Percentiles rank a stretch among this genome's conserved stretches.
phyloP scores from a whole-genome alignment of 1,140 invertebrate species.

The Stegodyphus dumicola region DNA sequence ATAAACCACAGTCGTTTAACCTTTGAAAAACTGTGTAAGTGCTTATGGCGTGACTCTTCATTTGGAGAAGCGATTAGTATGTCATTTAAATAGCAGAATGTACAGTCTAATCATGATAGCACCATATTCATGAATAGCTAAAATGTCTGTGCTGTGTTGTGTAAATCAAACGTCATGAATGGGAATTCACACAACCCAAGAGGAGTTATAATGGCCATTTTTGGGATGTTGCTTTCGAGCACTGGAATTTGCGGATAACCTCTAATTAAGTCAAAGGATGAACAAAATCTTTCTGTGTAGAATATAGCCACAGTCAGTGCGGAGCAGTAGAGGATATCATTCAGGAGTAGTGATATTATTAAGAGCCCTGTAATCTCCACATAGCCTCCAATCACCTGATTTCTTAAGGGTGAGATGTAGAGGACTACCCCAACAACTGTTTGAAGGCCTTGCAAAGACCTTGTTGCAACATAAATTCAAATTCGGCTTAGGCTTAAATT shows the following conservation, averaged over 20 bases:
- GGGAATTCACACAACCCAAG: slow-evolving; percentile 60
- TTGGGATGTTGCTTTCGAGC: slow-evolving; percentile 34
- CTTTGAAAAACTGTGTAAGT: slow-evolving; percentile 66
- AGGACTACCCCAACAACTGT: slow-evolving; percentile 63
- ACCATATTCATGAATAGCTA: slow-evolving; percentile 69
- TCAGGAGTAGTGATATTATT: slow-evolving; percentile 30
- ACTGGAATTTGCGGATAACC: slow-evolving; percentile 61
- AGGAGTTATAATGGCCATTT: slow-evolving; percentile 57
- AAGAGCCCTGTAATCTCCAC: slow-evolving; percentile 49
- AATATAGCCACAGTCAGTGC: neutral
- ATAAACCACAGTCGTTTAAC: slow-evolving; percentile 65
- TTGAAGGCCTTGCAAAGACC: slow-evolving; percentile 62
- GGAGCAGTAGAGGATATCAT: no score
- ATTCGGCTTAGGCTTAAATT: slow-evolving; percentile 54
- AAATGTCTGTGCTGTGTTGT: slow-evolving; percentile 56
- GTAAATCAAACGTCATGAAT: slow-evolving; percentile 60
- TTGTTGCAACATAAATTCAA: slow-evolving; percentile 56
- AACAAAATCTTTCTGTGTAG: slow-evolving; percentile 43
- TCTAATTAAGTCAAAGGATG: no score
- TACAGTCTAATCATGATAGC: slow-evolving; percentile 67
- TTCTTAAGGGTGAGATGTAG: slow-evolving; percentile 63
- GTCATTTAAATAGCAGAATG: slow-evolving; percentile 51
- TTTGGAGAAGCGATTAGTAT: slow-evolving; percentile 69
- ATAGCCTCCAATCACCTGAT: slow-evolving; percentile 20
- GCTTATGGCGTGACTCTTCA: slow-evolving; percentile 65